A percentile compares a stretch with the other conserved stretches of the same genome.
Conservation (phyloP, 2,888 invertebrate genomes). For the Pyrrhia umbra region DNA sequence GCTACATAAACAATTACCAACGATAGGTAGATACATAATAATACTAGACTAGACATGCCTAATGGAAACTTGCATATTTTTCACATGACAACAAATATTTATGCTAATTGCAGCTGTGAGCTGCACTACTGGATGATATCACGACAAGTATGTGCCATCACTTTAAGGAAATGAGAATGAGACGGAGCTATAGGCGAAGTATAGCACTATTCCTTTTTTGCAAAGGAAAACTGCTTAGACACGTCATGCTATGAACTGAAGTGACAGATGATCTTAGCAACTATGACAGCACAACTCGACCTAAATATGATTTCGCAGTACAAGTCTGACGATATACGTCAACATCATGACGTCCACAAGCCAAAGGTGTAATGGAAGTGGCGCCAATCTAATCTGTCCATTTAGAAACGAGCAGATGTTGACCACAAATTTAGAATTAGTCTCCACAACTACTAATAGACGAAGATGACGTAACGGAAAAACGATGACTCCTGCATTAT, state of each 20-base stretch:
- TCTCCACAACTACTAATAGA: constrained; percentile 25
- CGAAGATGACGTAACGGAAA: constrained; percentile 24
- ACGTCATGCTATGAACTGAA: neutral
- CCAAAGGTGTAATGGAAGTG: constrained; percentile 56
- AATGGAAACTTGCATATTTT: no score
- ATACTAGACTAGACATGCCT: no score
- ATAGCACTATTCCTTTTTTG: no score
- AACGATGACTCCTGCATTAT: neutral
- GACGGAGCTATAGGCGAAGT: no score
- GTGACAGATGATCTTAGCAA: neutral
- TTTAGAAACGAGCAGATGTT: constrained; percentile 42
- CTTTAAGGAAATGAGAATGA: no score
- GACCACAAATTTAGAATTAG: constrained; percentile 35
- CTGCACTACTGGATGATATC: no score
- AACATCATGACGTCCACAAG: constrained; percentile 24
- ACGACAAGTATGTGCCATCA: no score
- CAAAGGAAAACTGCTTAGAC: neutral
- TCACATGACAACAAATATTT: neutral
- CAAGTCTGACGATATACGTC: constrained; percentile 18
- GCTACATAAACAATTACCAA: no score
- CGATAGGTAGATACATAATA: no score
- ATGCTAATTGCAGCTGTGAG: neutral
- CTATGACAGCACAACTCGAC: neutral
- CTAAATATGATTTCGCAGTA: constrained; percentile 21
- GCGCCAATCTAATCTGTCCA: constrained; percentile 44